Percentiles rank a stretch among this genome's conserved stretches.
Evolutionary conservation across 2,797 vertebrate genomes (phyloP).

Genomic region (Oryzias sinensis): DNA sequence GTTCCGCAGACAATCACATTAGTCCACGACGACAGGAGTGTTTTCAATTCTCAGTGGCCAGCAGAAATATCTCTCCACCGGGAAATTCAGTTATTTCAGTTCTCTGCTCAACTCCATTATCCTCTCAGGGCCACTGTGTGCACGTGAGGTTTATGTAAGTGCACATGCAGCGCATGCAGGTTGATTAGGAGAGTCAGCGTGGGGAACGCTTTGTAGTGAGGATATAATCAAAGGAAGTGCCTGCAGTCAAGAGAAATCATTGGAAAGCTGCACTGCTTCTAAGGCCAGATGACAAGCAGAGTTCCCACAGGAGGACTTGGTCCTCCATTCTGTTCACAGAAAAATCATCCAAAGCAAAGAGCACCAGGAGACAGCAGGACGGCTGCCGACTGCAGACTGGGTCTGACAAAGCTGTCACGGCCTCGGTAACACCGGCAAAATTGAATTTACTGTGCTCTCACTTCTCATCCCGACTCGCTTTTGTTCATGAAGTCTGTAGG

Average conservation of each 20-base stretch:
- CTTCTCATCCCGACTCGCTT: conserved; percentile 29
- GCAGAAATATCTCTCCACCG: conserved; percentile 48
- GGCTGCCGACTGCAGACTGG: conserved; percentile 19
- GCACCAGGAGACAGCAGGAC: conserved; percentile 17
- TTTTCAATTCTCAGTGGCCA: conserved; percentile 65
- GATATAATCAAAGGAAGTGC: conserved; percentile 40
- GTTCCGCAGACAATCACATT: conserved; percentile 42
- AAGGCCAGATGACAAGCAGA: conserved; percentile 23
- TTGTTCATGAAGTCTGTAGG: conserved; percentile 15
- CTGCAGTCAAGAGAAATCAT: conserved; percentile 28
- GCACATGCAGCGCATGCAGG: conserved; percentile 20
- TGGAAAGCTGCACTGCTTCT: conserved; percentile 18
- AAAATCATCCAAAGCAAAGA: conserved; percentile 36
- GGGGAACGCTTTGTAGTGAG: conserved; percentile 16
- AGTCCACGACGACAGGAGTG: conserved; percentile 36
- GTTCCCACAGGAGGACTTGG: conserved; percentile 17
- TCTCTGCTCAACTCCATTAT: conserved; percentile 66
- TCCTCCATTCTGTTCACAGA: conserved; percentile 37
- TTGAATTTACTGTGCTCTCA: conserved; percentile 15
- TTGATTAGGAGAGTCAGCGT: conserved; percentile 20
- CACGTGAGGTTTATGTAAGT: conserved; percentile 4
- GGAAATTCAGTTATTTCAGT: conserved; percentile 60
- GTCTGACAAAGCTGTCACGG: conserved; percentile 13
- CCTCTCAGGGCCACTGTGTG: conserved; percentile 23
- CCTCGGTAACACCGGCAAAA: conserved; percentile 22